Percentiles rank a stretch among this genome's conserved stretches.
phyloP scores from a whole-genome alignment of 2,888 invertebrate genomes.

The Chelonus formosanus region DNA sequence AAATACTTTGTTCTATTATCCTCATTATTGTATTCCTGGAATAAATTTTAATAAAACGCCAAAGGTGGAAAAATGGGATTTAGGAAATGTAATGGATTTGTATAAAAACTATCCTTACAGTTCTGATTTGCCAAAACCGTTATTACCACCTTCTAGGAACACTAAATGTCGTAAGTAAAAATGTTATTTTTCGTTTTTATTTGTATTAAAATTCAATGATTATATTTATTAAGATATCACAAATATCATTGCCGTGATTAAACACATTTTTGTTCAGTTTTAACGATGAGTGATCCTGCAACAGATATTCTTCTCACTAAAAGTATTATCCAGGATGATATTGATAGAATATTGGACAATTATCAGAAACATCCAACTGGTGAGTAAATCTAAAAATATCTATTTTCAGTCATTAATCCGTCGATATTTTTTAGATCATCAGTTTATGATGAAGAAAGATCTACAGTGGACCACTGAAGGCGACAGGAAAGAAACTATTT shows the following conservation, averaged over 20 bases:
- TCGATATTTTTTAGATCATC: constrained; percentile 41
- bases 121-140: constrained; percentile 57
- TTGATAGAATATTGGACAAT: constrained; percentile 47
- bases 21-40: constrained; percentile 47
- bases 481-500: constrained; percentile 30
- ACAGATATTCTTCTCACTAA: constrained; percentile 52
- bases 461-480: constrained; percentile 41
- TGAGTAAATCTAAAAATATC: constrained; percentile 23
- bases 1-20: constrained; percentile 24
- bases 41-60: constrained; percentile 47
- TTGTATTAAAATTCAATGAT: constrained; percentile 26
- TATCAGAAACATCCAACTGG: constrained; percentile 48
- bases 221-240: background rate
- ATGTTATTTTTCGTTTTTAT: constrained; percentile 3
- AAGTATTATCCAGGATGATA: constrained; percentile 48
- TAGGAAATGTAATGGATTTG: constrained; percentile 44
- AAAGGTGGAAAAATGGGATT: constrained; percentile 42
- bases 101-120: constrained; percentile 54
- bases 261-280: constrained; percentile 43
- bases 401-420: constrained; percentile 23
- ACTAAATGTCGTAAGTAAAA: constrained; percentile 47
- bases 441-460: constrained; percentile 39
- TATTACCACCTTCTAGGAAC: constrained; percentile 55
- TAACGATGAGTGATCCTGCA: constrained; percentile 52
- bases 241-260: background rate